Base-by-base conservation (phyloP, 2,888 invertebrate species). In the Apamea epomidion region DNA sequence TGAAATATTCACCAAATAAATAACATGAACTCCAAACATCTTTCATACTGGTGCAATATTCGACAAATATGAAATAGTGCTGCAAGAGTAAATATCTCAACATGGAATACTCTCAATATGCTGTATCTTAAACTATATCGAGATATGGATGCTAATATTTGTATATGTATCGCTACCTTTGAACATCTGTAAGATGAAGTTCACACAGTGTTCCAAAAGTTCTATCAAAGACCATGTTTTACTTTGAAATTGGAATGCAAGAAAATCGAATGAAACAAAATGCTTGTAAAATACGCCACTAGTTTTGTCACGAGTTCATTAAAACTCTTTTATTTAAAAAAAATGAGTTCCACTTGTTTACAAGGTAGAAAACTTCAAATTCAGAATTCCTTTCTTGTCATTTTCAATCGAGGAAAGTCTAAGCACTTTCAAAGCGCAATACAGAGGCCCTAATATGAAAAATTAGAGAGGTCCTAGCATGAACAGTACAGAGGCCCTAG, bases 51-150 rank as follows among this genome's bases (percentile, higher is more conserved):
- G 16, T 74, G 32, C 58, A 84, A 69, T 54, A 68, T 74, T 74
- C 42, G 14, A 79, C 79, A 84, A 85, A 85, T 79, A 84, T 67
- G 62, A 71, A 64, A 69, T 21, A 67, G 10, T 54, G 18, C 37
- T 51, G 18, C 37, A 18, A 54, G 16, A 58, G 54, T 58, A 78
- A 79, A 87, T 62, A 79, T 29, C 10, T 37, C 42, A 45, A 72
- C 62, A 45, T 65, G 68, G 62, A 32, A 62, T 72, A 48, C n/a
- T 54, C 60, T 45, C 84, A 73, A 76, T 71, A 77, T 65, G 25
- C 64, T 65, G 65, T 58, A 70, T 78, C 60, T 29, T 29, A 37
- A 25, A 73, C 54, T 25, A 32, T 42, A 79, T 87, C 37, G 25
- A 29, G 73, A 83, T 29, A 5, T 14, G 8, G 37, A 29, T 62